Base-by-base conservation (phyloP, 2,888 invertebrate species). In the Nomada hirtipes region DNA sequence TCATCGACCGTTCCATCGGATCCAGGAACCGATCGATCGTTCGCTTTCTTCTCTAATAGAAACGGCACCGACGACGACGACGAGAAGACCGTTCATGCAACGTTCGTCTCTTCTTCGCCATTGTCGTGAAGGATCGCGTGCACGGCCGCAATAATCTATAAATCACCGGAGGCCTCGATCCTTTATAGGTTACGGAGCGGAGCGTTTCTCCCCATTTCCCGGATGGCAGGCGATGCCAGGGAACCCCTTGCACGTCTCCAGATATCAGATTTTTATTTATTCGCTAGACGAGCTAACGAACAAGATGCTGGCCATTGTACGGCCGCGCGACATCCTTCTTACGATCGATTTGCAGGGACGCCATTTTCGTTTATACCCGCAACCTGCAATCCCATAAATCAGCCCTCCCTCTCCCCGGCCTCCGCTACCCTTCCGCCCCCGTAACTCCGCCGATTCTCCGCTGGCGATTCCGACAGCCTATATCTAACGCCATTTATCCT, bases 91-190 rank as follows among this genome's bases (percentile, higher is more conserved):
- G 72, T 85, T 75, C 44, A 42, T 23, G 26, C 73, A 73, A 75
- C 72, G 73, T 81, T 83, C 79, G 83, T 84, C 85, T 84, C 79
- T 83, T 86, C 81, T 82, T 82, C 82, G 71, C 78, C 84, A 74
- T 82, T 69, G 70, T 73, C 76, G 63, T 29, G 73, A 60, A 64
- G 36, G 77, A 80, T 91, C 87, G 91, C 91, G 90, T 92, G 92
- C 87, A 87, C 82, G 74, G 82, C 83, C 81, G 88, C 85, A 87
- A 90, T 92, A 90, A 91, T 89, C 89, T 86, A 91, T 92, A 92
- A 92, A 92, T 92, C 92, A 92, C 87, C 79, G 78, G 73, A 82
- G 84, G 88, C 86, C 90, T 89, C 86, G 88, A 90, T 90, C 87
- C 89, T 90, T 90, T 86, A 87, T 86, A 79, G 88, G 83, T 88